A percentile compares a stretch with the other conserved stretches of the same genome.
Conservation (phyloP, 2,888 invertebrate genomes). For the Trissolcus japonicus region DNA sequence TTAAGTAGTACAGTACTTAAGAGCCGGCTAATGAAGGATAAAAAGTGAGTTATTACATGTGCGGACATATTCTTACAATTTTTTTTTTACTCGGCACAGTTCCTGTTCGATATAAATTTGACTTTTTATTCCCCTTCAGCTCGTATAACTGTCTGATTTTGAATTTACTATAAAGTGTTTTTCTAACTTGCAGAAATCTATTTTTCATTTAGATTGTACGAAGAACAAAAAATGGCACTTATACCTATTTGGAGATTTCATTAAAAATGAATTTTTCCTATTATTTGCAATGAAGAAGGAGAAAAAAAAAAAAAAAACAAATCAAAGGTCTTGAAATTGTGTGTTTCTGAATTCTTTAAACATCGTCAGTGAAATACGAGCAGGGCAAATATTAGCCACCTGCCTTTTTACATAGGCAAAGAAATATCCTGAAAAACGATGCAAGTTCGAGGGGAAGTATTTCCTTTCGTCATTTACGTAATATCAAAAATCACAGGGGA, state of each 20-base stretch:
- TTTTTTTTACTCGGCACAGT: constrained; percentile 12
- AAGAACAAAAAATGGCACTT: too few relatives aligned
- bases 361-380: constrained; percentile 23
- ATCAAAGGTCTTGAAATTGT: neutral
- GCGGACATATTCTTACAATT: constrained; percentile 1
- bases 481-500: constrained; percentile 8
- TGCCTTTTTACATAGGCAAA: constrained; percentile 36
- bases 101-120: too few relatives aligned
- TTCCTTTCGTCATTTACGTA: constrained; percentile 25
- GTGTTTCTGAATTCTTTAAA: constrained; percentile 17
- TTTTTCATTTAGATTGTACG: too few relatives aligned
- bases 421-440: constrained; percentile 22
- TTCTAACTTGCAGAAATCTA: too few relatives aligned
- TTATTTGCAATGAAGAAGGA: too few relatives aligned
- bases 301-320: neutral
- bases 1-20: constrained; percentile 16
- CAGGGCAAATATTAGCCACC: constrained; percentile 38
- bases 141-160: too few relatives aligned
- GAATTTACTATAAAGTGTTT: too few relatives aligned
- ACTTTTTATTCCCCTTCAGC: too few relatives aligned
- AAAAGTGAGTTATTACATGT: constrained; percentile 25
- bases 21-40: constrained; percentile 17
- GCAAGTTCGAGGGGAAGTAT: constrained; percentile 25
- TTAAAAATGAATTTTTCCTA: too few relatives aligned
- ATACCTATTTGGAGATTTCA: too few relatives aligned